Evolutionary conservation across 2,113 vertebrate species (phyloP), one percentile per base, ranked within the genome.

Genomic region (Manacus vitellinus): DNA sequence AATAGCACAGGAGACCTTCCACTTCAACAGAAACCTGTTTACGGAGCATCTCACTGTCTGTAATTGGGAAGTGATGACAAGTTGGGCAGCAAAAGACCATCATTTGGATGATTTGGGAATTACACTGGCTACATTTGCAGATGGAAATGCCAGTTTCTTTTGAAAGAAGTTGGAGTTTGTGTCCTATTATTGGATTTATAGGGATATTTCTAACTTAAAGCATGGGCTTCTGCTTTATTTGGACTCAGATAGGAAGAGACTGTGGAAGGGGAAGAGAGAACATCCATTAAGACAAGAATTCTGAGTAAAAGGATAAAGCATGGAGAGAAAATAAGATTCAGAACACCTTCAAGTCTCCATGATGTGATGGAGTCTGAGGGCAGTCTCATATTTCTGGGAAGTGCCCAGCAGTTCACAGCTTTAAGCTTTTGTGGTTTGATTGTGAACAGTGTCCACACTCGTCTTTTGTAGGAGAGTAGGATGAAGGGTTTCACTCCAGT

Each of bases 51-150:
- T 79, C 63, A 5, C 59, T 82, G 70, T 61, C 41, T 86, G 49
- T 62, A 89, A 90, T 31, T 92, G 95, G 94, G 75, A 89, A 86
- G 74, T 18, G 37, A 96, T 73, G 80, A 88, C 87, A 88, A 81
- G 62, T 92, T 82, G 65, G 22, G 49, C n/a, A 66, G 72, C 28
- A 70, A 12, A 88, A 76, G 46, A 51, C 59, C 20, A 3, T 82
- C 30, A 67, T 86, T 67, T 79, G 88, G 88, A 6, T 28, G 18
- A 49, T 70, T 85, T 93, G 71, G 83, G 84, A 85, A 93, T 95
- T 59, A 85, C 39, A 14, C 33, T 67, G 91, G 88, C 76, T 94
- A 24, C 28, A 41, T 85, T 68, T 91, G 46, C 25, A 70, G 82
- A 27, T 23, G 71, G 37, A 93, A 91, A 65, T 41, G 44, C 17